A percentile compares a stretch with the other conserved stretches of the same genome.
These are phyloP conservation scores for Lepisosteus oculatus DNA, from an alignment of 2,113 vertebrate genomes.

Conservation along the genomic window DNA sequence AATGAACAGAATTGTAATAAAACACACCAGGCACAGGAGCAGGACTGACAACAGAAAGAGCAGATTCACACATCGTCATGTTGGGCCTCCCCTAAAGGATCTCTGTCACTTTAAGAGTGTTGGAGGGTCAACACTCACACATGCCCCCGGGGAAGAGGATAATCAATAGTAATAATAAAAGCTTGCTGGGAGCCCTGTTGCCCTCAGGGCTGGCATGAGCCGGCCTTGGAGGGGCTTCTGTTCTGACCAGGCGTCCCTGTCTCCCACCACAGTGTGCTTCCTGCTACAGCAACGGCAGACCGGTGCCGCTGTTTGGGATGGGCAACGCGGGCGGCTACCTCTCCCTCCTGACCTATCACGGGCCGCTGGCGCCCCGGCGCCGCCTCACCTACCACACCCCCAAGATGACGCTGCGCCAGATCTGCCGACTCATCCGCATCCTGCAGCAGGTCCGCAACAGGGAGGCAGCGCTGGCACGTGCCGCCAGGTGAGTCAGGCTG, in stretches of 20 bases:
- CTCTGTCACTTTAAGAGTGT: no score
- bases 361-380: constrained; percentile 50
- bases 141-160: no score
- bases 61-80: no score
- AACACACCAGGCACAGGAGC: no score
- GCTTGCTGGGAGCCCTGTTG: no score
- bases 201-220: no score
- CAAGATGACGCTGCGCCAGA: constrained; percentile 66
- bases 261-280: constrained; percentile 57
- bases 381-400: constrained; percentile 50
- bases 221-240: no score
- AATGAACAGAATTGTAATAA: no score
- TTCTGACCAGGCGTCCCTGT: not conserved
- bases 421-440: constrained; percentile 58
- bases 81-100: no score
- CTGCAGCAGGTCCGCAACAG: constrained; percentile 60
- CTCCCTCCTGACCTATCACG: constrained; percentile 48
- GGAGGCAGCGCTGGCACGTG: constrained; percentile 42
- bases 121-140: no score
- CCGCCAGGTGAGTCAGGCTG: constrained; percentile 43
- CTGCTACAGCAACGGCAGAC: constrained; percentile 50
- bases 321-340: constrained; percentile 43
- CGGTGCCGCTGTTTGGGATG: constrained; percentile 44
- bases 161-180: no score
- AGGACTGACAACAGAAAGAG: no score